A percentile compares a stretch with the other conserved stretches of the same genome.
phyloP scores from a whole-genome alignment of 2,113 vertebrate species.

The Sakesphorus luctuosus region DNA sequence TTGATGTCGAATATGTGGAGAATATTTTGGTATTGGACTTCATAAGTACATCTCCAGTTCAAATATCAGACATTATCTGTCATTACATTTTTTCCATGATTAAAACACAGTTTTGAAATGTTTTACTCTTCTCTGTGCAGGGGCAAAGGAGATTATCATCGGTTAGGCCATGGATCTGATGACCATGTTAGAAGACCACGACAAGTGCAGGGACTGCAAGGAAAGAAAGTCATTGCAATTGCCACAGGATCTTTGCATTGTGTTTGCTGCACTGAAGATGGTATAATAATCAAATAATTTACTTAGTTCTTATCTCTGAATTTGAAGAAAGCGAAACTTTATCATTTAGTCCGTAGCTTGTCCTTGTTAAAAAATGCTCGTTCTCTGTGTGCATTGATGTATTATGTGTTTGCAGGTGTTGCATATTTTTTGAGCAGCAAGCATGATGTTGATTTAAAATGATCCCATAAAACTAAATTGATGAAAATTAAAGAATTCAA shows the following conservation, averaged over 20 bases:
- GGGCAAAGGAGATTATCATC: constrained; percentile 98
- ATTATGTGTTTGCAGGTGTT: background rate
- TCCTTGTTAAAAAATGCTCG: background rate
- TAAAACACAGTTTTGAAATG: background rate
- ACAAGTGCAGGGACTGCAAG: constrained; percentile 96
- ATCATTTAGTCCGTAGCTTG: background rate
- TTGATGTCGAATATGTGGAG: background rate
- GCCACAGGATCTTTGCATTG: constrained; percentile 97
- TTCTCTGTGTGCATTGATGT: background rate
- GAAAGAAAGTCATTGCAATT: constrained; percentile 97
- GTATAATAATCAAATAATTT: constrained; percentile 69
- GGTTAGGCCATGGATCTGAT: constrained; percentile 95
- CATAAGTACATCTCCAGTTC: background rate
- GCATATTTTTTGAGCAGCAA: background rate
- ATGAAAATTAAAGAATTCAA: background rate
- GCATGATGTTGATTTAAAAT: background rate
- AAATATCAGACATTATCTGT: background rate
- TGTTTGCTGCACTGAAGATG: constrained; percentile 98
- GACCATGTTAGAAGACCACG: constrained; percentile 94
- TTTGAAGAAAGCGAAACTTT: background rate
- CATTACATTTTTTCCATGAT: rapidly evolving
- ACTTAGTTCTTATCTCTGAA: background rate
- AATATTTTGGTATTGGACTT: background rate
- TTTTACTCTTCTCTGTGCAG: constrained; percentile 70
- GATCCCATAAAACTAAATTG: background rate